Evolutionary conservation across 2,888 invertebrate species (phyloP).

Genomic region (Thecophora atra): DNA sequence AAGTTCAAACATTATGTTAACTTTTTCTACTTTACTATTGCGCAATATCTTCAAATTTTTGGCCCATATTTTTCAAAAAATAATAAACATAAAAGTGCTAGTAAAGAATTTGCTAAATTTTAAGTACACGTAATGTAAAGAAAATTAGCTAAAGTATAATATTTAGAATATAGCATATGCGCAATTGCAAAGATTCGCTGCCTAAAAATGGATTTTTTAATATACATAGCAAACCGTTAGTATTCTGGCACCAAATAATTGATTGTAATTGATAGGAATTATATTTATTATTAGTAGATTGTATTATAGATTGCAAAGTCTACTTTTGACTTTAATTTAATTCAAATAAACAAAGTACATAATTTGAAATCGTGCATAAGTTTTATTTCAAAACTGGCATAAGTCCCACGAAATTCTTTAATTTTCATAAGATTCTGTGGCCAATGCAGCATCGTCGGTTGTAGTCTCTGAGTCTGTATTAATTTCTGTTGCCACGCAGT

Average conservation of each 20-base stretch:
- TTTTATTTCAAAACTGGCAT: background rate
- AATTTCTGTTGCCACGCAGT: background rate
- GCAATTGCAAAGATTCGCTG: conserved; percentile 33
- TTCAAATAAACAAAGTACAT: conserved; percentile 14
- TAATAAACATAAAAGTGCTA: conserved; percentile 48
- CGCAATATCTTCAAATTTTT: conserved; percentile 7
- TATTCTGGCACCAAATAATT: conserved; percentile 61
- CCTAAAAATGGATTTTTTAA: conserved; percentile 39
- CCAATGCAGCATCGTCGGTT: no score
- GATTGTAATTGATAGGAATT: conserved; percentile 40
- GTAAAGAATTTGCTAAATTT: conserved; percentile 2
- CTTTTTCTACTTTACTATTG: conserved; percentile 17
- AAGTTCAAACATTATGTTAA: background rate
- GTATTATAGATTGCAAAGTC: conserved; percentile 24
- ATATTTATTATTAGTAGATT: conserved; percentile 24
- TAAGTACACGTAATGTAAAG: background rate
- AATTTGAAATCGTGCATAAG: background rate
- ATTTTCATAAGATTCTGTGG: no score
- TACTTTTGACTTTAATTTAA: conserved; percentile 24
- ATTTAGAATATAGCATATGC: conserved; percentile 9
- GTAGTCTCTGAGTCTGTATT: background rate
- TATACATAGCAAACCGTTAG: conserved; percentile 54
- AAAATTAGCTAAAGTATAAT: conserved; percentile 37
- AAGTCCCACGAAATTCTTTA: no score
- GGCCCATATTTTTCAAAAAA: background rate